Evolutionary conservation across 2,113 vertebrate genomes (phyloP).

Genomic region (Lipophrys pholis): DNA sequence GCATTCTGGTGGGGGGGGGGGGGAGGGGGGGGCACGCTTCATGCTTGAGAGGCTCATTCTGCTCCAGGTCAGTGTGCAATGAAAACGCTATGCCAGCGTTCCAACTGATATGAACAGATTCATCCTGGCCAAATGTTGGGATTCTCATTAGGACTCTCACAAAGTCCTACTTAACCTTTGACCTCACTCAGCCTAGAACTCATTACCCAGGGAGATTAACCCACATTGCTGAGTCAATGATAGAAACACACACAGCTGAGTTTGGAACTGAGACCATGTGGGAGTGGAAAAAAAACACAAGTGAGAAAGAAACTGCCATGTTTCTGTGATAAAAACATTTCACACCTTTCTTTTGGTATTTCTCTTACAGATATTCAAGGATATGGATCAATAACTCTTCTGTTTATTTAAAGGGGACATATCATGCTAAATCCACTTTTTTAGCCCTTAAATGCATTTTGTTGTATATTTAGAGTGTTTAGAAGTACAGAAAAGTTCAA

Average conservation of each 20-base stretch:
- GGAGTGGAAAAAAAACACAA: slow-evolving; percentile 4
- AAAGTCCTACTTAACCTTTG: slow-evolving; percentile 71
- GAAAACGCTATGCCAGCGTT: slow-evolving; percentile 12
- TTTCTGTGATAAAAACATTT: too few relatives aligned
- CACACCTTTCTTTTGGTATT: too few relatives aligned
- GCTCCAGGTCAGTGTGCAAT: slow-evolving; percentile 45
- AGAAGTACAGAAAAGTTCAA: too few relatives aligned
- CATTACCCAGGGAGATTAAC: slow-evolving; percentile 63
- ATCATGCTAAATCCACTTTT: too few relatives aligned
- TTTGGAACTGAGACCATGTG: slow-evolving; percentile 1
- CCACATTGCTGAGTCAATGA: slow-evolving; percentile 41
- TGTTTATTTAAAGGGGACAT: too few relatives aligned
- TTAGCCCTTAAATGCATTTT: too few relatives aligned
- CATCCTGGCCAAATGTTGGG: slow-evolving; percentile 37
- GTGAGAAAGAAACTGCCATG: neutral
- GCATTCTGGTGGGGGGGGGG: too few relatives aligned
- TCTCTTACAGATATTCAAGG: too few relatives aligned
- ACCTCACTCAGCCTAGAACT: slow-evolving; percentile 47
- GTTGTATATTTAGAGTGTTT: too few relatives aligned
- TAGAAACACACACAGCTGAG: slow-evolving; percentile 35
- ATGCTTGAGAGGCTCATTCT: slow-evolving; percentile 37
- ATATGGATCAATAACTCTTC: too few relatives aligned
- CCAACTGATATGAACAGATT: slow-evolving; percentile 22
- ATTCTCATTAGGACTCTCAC: slow-evolving; percentile 65
- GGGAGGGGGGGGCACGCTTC: slow-evolving; percentile 30